Percentiles rank a stretch among this genome's conserved stretches.
phyloP scores from a whole-genome alignment of 2,113 vertebrate species.

The Aviceda subcristata region DNA sequence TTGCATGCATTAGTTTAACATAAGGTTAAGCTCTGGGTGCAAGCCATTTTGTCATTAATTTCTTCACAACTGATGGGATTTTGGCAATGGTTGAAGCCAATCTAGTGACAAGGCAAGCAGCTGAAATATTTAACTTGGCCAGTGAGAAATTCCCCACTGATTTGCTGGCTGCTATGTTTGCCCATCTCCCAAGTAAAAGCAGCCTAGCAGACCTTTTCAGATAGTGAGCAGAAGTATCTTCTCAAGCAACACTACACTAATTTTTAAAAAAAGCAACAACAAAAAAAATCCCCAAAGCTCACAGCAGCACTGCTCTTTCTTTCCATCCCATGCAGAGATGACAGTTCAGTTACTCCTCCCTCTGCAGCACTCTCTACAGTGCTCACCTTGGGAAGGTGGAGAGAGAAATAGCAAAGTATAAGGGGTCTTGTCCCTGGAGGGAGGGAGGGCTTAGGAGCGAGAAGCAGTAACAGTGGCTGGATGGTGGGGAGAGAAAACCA shows the following conservation, averaged over 20 bases:
- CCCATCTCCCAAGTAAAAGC: not conserved
- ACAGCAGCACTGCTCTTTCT: not conserved
- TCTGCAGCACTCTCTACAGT: not conserved
- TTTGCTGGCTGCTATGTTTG: not conserved
- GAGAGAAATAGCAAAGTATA: not conserved
- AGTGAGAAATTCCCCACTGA: not conserved
- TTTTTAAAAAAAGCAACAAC: not conserved
- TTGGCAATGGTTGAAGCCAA: not conserved
- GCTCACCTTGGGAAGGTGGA: not conserved
- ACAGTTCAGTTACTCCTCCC: not conserved
- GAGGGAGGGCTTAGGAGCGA: not conserved
- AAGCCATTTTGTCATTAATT: not conserved
- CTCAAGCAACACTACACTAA: not conserved
- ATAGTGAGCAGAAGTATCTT: not conserved
- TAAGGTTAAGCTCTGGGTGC: not conserved
- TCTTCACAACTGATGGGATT: not conserved
- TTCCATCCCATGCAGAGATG: not conserved
- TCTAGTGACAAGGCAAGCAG: not conserved
- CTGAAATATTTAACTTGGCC: not conserved
- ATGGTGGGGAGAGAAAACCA: not conserved
- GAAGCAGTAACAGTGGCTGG: not conserved
- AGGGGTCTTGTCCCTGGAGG: not conserved
- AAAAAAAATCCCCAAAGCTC: not conserved
- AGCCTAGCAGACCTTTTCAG: not conserved
- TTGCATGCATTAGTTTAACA: not conserved